Evolutionary conservation across 2,888 invertebrate species (phyloP), one percentile per base, ranked within the genome.

Genomic region (Lathronympha strigana): DNA sequence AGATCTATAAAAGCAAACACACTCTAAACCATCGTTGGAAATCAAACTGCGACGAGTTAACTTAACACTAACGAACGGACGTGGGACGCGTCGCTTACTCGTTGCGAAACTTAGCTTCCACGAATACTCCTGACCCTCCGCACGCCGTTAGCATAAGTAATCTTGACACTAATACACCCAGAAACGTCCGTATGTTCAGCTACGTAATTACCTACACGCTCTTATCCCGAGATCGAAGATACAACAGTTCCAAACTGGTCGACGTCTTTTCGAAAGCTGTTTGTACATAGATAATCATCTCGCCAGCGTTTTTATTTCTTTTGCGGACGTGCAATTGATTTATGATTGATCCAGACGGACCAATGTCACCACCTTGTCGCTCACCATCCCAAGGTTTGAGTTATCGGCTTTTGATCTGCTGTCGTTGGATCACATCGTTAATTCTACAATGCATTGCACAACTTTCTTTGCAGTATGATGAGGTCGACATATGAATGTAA

Each of bases 101-200:
- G 75, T 84, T 82, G 82, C 79, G 74, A 87, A 84, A 85, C 76
- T 77, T 68, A 77, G 74, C 75, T 81, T 81, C 82, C 75, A 79
- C 75, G 82, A 83, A 82, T 75, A 75, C 73, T 75, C 73, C 74
- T 80, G 82, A 82, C 81, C 83, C 81, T 78, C 72, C 62, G 76
- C 73, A 80, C 82, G 81, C 75, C 67, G 77, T 72, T 76, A 76
- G 81, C 80, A 82, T 84, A 67, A 70, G 72, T 84, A 84, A 85
- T 85, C 80, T 80, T 82, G 80, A 81, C 77, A 79, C 76, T 77
- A 78, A 79, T 79, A 80, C 72, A 74, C 68, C 71, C 73, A 69
- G 75, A 76, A 71, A 72, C 72, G 69, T 68, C 68, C 66, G 62
- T 57, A 67, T 45, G 62, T 67, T 55, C 72, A 69, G 75, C 71